A percentile compares a stretch with the other conserved stretches of the same genome.
Conservation (phyloP, 64 coral and sea anemone species). For the Orbicella faveolata region DNA sequence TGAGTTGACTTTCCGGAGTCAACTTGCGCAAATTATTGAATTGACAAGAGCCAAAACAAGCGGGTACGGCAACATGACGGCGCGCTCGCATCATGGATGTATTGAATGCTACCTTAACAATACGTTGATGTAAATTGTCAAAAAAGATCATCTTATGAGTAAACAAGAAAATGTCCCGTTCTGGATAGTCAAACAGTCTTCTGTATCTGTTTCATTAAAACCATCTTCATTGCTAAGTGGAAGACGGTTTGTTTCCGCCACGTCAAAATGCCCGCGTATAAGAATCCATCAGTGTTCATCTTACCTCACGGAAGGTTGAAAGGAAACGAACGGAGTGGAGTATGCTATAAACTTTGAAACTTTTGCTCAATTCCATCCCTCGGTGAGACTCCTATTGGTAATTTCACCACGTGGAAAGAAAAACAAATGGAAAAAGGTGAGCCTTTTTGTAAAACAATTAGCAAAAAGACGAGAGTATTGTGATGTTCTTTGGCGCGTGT, state of each 20-base stretch:
- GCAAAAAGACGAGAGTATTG: background rate
- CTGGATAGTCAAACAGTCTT: slow-evolving; percentile 9
- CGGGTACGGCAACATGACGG: background rate
- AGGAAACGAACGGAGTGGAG: background rate
- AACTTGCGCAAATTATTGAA: background rate
- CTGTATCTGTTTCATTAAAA: slow-evolving; percentile 56
- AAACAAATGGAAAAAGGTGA: slow-evolving; percentile 19
- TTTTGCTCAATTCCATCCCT: background rate
- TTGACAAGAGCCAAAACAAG: background rate
- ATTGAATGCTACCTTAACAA: background rate
- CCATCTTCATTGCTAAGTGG: slow-evolving; percentile 44
- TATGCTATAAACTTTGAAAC: background rate
- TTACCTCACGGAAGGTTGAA: background rate
- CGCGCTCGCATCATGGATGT: background rate
- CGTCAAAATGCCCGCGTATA: slow-evolving; percentile 25
- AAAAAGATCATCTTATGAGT: slow-evolving; percentile 3
- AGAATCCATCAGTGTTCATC: background rate
- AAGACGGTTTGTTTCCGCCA: slow-evolving; percentile 29
- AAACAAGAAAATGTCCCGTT: slow-evolving; percentile 24
- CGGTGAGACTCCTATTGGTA: background rate
- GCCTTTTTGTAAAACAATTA: background rate
- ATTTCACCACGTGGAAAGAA: slow-evolving; percentile 24
- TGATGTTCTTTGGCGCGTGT: background rate
- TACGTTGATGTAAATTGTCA: slow-evolving; percentile 44
- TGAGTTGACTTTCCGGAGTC: slow-evolving; percentile 9